Evolutionary conservation across 2,113 vertebrate species (phyloP).

Genomic region (Ameiurus melas): DNA sequence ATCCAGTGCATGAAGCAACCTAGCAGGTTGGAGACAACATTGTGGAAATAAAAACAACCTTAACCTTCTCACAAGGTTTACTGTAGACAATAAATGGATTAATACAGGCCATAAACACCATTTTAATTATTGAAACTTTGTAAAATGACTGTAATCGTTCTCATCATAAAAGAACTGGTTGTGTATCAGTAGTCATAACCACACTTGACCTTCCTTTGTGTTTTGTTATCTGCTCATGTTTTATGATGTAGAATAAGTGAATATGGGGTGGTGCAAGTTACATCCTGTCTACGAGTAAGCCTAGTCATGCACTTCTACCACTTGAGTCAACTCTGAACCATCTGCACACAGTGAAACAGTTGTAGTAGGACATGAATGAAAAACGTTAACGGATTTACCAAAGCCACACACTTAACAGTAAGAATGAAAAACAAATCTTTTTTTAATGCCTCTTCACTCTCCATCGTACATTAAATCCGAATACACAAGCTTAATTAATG

Average conservation of each 20-base stretch:
- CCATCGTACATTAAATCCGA: neutral
- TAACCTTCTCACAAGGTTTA: neutral
- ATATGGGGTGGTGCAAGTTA: neutral
- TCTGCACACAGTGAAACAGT: neutral
- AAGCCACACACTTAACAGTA: neutral
- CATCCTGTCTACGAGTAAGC: neutral
- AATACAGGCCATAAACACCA: neutral
- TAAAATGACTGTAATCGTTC: neutral
- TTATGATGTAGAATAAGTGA: neutral
- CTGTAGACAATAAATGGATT: neutral
- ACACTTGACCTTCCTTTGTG: neutral
- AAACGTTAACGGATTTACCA: slow-evolving; percentile 15
- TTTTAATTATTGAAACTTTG: neutral
- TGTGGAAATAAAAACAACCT: neutral
- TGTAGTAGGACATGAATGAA: neutral
- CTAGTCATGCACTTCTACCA: neutral
- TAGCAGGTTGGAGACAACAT: neutral
- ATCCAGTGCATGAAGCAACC: neutral
- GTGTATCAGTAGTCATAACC: neutral
- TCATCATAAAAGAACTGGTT: neutral
- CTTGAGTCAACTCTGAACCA: slow-evolving; percentile 45
- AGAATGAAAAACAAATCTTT: neutral
- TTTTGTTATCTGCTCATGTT: neutral
- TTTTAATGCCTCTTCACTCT: neutral
- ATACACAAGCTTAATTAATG: neutral